Evolutionary conservation across 2,113 vertebrate genomes (phyloP), one percentile per base, ranked within the genome.

Genomic region (Crotalus tigris): DNA sequence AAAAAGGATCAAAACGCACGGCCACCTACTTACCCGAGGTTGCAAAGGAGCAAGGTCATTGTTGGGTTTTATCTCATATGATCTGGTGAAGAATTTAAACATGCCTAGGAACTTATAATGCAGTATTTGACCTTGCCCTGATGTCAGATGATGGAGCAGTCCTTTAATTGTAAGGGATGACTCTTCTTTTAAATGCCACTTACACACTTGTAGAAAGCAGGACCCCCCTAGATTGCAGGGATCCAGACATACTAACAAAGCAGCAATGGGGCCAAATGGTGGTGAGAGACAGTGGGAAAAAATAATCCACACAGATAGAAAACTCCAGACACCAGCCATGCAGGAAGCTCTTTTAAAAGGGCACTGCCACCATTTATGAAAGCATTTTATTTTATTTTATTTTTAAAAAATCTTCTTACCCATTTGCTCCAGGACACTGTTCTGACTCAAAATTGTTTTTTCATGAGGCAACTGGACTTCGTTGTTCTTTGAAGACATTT

Each of bases 1-100:
- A 99, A 98, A 99, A 99, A 99, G 99, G 99, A 99, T 99, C 99
- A 98, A 99, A 99, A 98, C 99, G 99, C 97, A 99, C 99, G 96
- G 99, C 99, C 98, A 99, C 99, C 98, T 99, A 99, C 98, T 97
- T 99, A 97, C 99, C 99, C 94, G 99, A 99, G 98, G 99, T 99
- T 98, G 99, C 99, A 95, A 99, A 99, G 98, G 99, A 99, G 98
- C 99, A 99, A 99, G 99, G 99, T 99, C 97, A 98, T 97, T 97
- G 96, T 98, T 97, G 96, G 95, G 94, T 96, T 98, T 98, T 97
- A 97, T 98, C 98, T 98, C 96, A 91, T 98, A 95, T 96, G 96
- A 94, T 96, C 97, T 98, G 96, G 96, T 97, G 95, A 97, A 97
- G 95, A 96, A 94, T 97, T 97, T 96, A 96, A 97, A 95, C 94